Evolutionary conservation across 2,888 invertebrate species (phyloP).

Genomic region (Volucella inflata): DNA sequence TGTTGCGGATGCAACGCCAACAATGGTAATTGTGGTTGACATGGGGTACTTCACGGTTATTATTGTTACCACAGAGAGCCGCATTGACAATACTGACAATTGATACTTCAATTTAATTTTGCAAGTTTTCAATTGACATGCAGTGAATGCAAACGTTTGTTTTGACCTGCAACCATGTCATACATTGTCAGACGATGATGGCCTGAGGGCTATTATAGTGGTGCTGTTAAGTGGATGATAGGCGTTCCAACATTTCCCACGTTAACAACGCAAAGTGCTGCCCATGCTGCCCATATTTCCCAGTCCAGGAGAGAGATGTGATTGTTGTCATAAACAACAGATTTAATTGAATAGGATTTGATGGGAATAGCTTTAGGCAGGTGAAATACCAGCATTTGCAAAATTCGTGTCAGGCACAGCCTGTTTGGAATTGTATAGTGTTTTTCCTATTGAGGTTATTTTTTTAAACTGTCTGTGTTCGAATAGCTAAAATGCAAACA

Average conservation of each 20-base stretch:
- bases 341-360: slow-evolving; percentile 11
- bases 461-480: no score
- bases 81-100: slow-evolving; percentile 23
- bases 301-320: background rate
- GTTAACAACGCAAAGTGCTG: background rate
- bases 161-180: slow-evolving; percentile 9
- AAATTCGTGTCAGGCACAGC: no score
- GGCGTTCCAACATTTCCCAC: background rate
- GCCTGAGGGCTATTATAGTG: slow-evolving; percentile 12
- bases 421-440: no score
- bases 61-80: slow-evolving; percentile 11
- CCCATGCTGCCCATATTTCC: background rate
- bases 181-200: background rate
- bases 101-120: slow-evolving; percentile 45
- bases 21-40: slow-evolving; percentile 41
- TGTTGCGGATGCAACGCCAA: background rate
- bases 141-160: slow-evolving; percentile 15
- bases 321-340: slow-evolving; percentile 5
- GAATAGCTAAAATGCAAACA: no score
- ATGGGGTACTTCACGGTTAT: slow-evolving; percentile 34
- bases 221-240: slow-evolving; percentile 26
- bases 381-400: no score
- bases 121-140: slow-evolving; percentile 21
- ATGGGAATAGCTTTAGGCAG: background rate
- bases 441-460: no score